phyloP scores from a whole-genome alignment of 2,888 invertebrate genomes.

The Pristionchus arcanus region DNA sequence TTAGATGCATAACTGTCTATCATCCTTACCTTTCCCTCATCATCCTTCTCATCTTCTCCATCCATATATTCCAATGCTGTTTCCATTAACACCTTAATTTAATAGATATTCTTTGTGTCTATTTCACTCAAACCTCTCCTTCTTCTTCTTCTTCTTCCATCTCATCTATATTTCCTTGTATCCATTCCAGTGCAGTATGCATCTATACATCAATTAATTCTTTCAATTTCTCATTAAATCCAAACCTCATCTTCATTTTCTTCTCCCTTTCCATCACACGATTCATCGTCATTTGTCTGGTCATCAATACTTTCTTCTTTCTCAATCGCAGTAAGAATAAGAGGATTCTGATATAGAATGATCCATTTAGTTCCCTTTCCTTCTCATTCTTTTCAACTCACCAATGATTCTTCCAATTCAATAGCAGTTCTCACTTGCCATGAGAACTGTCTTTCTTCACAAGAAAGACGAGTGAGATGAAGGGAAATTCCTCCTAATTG shows the following conservation, averaged over 20 bases:
- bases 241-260: background rate
- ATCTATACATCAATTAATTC: background rate
- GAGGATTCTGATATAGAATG: background rate
- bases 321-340: background rate
- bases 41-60: too few species aligned
- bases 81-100: background rate
- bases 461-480: background rate
- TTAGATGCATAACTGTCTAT: too few species aligned
- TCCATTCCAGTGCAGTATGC: background rate
- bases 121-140: background rate
- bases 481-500: background rate
- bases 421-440: constrained; percentile 1
- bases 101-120: too few species aligned
- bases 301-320: background rate
- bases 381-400: background rate
- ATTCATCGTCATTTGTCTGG: too few species aligned
- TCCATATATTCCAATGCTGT: background rate
- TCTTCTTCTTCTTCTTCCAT: background rate
- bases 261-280: background rate
- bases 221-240: background rate
- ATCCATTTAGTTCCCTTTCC: background rate
- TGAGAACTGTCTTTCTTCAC: background rate
- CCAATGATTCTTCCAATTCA: background rate
- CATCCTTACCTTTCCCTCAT: too few species aligned
- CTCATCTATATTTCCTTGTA: background rate